phyloP scores from a whole-genome alignment of 2,113 vertebrate species.

The Sylvia atricapilla region DNA sequence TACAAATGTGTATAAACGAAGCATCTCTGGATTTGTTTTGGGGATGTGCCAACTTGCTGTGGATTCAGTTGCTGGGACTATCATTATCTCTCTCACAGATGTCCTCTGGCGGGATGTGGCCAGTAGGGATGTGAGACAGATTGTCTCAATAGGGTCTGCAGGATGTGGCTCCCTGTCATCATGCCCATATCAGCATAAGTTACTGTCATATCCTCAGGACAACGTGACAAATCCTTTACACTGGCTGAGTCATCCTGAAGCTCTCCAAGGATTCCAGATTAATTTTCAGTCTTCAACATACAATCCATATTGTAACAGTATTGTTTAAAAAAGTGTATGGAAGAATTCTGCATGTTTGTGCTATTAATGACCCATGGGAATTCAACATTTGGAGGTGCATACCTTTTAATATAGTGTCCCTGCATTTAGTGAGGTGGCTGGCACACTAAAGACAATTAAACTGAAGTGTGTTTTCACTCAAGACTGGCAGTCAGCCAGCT shows the following conservation, averaged over 20 bases:
- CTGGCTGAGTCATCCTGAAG: conserved; percentile 9
- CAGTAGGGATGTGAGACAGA: background rate
- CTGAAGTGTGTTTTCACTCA: background rate
- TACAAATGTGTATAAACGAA: background rate
- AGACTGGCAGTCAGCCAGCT: background rate
- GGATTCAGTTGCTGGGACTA: background rate
- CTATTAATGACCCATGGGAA: background rate
- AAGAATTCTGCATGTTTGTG: background rate
- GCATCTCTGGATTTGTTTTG: background rate
- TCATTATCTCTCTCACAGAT: background rate
- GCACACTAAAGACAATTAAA: background rate
- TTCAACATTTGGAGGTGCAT: background rate
- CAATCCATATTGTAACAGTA: background rate
- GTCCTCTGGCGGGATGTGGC: background rate
- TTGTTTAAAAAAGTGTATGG: background rate
- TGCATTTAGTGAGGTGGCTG: background rate
- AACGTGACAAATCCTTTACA: background rate
- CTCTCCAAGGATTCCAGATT: conserved; percentile 17
- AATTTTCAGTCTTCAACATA: background rate
- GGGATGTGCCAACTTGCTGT: background rate
- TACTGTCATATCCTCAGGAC: conserved; percentile 21
- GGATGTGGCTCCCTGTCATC: conserved; percentile 12
- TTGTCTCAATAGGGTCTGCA: background rate
- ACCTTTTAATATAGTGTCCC: background rate
- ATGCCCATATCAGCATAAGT: background rate